Evolutionary conservation across 2,888 invertebrate genomes (phyloP), one percentile per base, ranked within the genome.

Genomic region (Mesorhabditis sp.): DNA sequence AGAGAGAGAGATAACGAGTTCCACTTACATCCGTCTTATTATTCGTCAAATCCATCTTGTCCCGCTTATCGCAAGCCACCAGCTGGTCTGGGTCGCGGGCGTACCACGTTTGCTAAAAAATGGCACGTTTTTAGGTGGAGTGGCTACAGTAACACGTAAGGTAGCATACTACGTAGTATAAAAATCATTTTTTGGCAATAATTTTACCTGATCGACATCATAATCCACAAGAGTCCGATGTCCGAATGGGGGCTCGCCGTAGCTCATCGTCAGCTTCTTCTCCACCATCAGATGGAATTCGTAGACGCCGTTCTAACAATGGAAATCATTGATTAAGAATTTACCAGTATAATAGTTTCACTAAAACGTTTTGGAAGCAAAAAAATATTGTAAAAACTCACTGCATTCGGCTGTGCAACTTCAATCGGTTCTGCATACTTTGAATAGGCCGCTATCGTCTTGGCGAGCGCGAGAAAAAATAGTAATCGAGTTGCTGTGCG

Each of bases 191-290:
- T 28, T 28, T 28, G 28, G 10, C 6, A 62, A 7, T 28, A 28
- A 62, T 65, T 64, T 62, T 45, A 82, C 82, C 43, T 70, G 74
- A 61, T 70, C 62, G 10, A 76, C 75, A 42, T 76, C 71, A 50
- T 78, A 82, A 68, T 82, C 82, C n/a, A 79, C 74, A 7, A 74
- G 78, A 4, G 75, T 78, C n/a, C 70, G 74, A 15, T 75, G 75
- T 15, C 66, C 62, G 6, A 70, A 71, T 10, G 43, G 42, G 61
- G 76, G 73, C 61, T 76, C 74, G 45, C 72, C 74, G 10, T 50
- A 74, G 3, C 72, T 69, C 82, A 82, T 82, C 28, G 80, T 76
- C 62, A 82, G 68, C 63, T 74, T 75, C 45, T 77, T 77, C 4
- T 67, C 45, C 3, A 82, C 61, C 5, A 72, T 68, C 66, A 82